Evolutionary conservation across 2,113 vertebrate genomes (phyloP).

Genomic region (Nasalis larvatus): DNA sequence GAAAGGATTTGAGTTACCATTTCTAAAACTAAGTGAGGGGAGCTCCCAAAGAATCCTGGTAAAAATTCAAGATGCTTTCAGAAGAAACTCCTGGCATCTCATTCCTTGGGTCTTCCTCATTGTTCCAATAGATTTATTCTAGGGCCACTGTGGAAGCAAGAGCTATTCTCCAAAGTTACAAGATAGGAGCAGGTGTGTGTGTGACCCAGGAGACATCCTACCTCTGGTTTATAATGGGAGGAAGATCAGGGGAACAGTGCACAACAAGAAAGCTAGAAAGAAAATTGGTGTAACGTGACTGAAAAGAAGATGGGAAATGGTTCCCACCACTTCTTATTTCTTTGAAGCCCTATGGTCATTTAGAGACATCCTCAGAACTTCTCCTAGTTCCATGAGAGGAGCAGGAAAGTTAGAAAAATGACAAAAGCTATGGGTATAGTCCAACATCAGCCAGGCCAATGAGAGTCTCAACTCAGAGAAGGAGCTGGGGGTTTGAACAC

Average conservation of each 20-base stretch:
- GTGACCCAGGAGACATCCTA: neutral
- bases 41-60: too few relatives aligned
- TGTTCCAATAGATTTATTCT: neutral
- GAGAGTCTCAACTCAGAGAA: neutral
- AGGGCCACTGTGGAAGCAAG: neutral
- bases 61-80: neutral
- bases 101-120: neutral
- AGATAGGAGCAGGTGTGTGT: neutral
- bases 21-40: neutral
- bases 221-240: neutral
- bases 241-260: fast-evolving
- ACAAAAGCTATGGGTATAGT: too few relatives aligned
- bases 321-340: neutral
- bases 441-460: neutral
- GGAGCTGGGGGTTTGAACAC: neutral
- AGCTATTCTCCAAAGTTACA: neutral
- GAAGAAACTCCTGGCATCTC: neutral
- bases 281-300: neutral
- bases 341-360: neutral
- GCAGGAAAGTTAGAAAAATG: neutral
- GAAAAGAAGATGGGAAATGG: neutral
- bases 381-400: neutral
- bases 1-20: neutral
- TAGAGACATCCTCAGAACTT: neutral
- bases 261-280: neutral